Base-by-base conservation (phyloP, 2,888 invertebrate species). In the Microctonus brassicae region DNA sequence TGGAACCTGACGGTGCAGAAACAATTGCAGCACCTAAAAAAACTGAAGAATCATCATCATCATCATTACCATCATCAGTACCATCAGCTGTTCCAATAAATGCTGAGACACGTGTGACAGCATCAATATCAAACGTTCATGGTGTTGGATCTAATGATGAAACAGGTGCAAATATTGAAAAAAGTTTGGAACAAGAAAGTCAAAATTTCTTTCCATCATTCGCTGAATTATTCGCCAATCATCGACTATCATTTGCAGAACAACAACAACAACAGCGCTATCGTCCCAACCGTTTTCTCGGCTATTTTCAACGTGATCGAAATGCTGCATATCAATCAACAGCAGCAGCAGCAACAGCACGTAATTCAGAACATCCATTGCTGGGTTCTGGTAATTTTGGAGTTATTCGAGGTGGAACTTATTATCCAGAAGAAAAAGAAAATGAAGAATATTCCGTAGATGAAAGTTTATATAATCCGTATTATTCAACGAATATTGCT, bases 371-470 rank as follows among this genome's bases (percentile, higher is more conserved):
- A 78, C 90, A 92, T 24, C 91, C 92, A 57, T 89, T 95, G 13
- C 88, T 96, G 5, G 83, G 82, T 17, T 95, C 95, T 0, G 95
- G 95, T 0, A 95, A 95, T 86, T 96, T 96, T 81, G 95, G 95
- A 0, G 95, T 96, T 0, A 93, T 96, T 63, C 91, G 92, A 69
- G 96, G 96, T 3, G 96, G 95, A 4, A 96, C 96, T 2, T 96
- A 95, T 88, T 94, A 94, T 79, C 88, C 89, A 3, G 89, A 89
- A 58, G 88, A 89, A n/a, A 92, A 93, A 24, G 93, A 92, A 76
- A 92, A 93, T 78, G 93, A 93, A 75, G 92, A 93, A 80, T 89
- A 90, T 72, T 88, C 89, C 26, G 89, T 84, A 24, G 88, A 90
- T 75, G 91, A 89, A 74, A 91, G 90, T 57, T 89, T 90, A 34